A percentile compares a stretch with the other conserved stretches of the same genome.
These are phyloP conservation scores for Megalurothrips usitatus DNA, from an alignment of 2,888 invertebrate species.

Conservation along the genomic window DNA sequence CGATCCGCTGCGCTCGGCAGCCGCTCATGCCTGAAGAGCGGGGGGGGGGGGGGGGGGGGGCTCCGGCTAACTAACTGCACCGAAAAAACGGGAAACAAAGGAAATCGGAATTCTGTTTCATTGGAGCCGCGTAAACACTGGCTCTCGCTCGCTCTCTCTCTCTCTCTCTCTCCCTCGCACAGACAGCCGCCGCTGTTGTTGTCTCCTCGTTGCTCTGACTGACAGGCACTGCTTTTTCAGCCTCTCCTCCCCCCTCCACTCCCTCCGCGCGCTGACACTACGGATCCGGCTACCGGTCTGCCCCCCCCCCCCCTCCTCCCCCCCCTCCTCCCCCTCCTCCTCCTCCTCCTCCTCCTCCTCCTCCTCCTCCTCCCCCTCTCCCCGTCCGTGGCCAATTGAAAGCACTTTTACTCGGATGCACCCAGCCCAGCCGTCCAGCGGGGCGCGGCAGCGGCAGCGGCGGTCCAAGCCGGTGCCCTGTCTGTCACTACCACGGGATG, in stretches of 20 bases:
- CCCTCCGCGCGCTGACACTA: neutral
- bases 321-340: no score
- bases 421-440: neutral
- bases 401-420: constrained; percentile 1
- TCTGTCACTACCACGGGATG: no score
- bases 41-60: no score
- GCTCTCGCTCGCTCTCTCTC: neutral
- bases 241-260: neutral
- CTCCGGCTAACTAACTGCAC: neutral
- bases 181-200: no score
- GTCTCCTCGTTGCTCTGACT: no score
- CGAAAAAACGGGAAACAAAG: neutral
- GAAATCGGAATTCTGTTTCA: constrained; percentile 17
- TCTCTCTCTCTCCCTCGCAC: neutral
- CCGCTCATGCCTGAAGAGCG: neutral
- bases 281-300: no score
- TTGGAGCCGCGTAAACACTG: neutral
- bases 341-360: neutral
- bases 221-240: neutral
- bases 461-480: neutral
- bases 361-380: neutral
- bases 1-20: neutral
- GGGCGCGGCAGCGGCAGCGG: neutral
- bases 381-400: neutral
- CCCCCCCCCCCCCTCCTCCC: neutral